phyloP scores from a whole-genome alignment of 30 jellyfish, hydroid and myxozoan species.

The Nemopilema nomurai region DNA sequence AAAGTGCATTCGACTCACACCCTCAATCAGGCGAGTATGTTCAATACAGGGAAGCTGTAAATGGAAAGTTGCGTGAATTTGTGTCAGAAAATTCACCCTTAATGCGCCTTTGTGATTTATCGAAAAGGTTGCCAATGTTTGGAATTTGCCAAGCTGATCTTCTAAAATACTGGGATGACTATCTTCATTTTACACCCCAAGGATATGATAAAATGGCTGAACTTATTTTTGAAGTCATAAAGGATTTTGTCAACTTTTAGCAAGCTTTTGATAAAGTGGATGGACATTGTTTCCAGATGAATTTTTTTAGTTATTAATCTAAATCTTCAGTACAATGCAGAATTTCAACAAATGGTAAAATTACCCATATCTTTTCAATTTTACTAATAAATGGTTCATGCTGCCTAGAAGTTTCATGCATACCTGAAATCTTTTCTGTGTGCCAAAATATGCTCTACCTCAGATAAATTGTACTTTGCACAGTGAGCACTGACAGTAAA shows the following conservation, averaged over 20 bases:
- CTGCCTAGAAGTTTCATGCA: too few relatives aligned
- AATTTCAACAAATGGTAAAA: too few relatives aligned
- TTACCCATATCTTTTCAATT: too few relatives aligned
- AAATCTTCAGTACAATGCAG: too few relatives aligned
- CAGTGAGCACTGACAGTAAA: too few relatives aligned
- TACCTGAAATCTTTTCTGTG: too few relatives aligned
- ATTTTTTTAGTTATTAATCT: too few relatives aligned
- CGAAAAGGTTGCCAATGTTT: constrained; percentile 56
- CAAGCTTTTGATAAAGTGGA: too few relatives aligned
- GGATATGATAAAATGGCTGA: constrained; percentile 87
- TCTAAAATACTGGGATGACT: constrained; percentile 73
- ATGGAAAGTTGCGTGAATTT: constrained; percentile 47
- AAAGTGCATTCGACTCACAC: constrained; percentile 39
- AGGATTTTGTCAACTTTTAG: constrained; percentile 3
- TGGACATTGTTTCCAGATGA: too few relatives aligned
- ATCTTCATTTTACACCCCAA: constrained; percentile 73
- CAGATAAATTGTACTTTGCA: too few relatives aligned
- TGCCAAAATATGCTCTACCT: too few relatives aligned
- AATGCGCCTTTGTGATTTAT: constrained; percentile 61
- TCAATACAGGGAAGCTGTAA: constrained; percentile 50
- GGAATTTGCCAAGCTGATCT: constrained; percentile 35
- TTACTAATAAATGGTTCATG: too few relatives aligned
- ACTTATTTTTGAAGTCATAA: constrained; percentile 61
- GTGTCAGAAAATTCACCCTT: constrained; percentile 11
- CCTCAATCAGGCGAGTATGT: constrained; percentile 33